phyloP scores from a whole-genome alignment of 2,113 vertebrate species.

The Chinchilla lanigera region DNA sequence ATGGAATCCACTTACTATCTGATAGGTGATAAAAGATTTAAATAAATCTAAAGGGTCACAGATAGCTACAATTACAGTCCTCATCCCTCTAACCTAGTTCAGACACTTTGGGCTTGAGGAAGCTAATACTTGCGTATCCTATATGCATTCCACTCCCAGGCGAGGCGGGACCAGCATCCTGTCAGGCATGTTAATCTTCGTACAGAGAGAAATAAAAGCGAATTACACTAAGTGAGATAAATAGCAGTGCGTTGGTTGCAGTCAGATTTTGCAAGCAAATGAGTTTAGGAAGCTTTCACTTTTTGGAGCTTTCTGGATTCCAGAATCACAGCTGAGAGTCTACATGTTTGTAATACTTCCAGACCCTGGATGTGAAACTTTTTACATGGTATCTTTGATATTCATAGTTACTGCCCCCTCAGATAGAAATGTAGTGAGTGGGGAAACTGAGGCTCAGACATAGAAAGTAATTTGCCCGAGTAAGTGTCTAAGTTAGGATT shows the following conservation, averaged over 20 bases:
- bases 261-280: background rate
- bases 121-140: background rate
- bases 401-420: background rate
- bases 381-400: background rate
- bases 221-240: background rate
- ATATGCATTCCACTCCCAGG: background rate
- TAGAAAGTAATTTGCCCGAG: background rate
- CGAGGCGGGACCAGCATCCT: background rate
- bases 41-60: background rate
- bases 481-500: background rate
- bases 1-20: background rate
- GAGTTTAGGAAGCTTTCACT: background rate
- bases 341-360: background rate
- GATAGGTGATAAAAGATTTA: background rate
- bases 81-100: background rate
- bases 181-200: background rate
- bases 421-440: background rate
- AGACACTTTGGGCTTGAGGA: background rate
- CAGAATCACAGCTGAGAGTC: background rate
- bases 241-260: background rate
- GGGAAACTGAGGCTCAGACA: background rate
- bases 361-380: background rate
- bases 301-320: slow-evolving; percentile 2
- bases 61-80: background rate
- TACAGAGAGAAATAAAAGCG: background rate